phyloP scores from a whole-genome alignment of 2,113 vertebrate species.

The Elgaria multicarinata region DNA sequence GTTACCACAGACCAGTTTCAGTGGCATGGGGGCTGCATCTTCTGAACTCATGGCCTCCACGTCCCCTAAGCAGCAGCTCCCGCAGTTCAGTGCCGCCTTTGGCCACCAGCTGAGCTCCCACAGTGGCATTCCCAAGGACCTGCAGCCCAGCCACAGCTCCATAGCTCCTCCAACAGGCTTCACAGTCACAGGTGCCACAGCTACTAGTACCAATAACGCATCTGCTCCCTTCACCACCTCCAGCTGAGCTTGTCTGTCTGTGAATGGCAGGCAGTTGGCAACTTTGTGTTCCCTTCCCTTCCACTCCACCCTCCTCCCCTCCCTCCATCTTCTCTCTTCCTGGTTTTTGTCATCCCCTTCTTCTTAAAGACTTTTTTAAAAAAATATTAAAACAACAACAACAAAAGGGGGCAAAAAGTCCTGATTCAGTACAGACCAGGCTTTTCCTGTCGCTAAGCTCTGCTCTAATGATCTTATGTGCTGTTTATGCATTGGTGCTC shows the following conservation, averaged over 20 bases:
- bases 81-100: slow-evolving; percentile 98
- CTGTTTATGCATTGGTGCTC: slow-evolving; percentile 83
- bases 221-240: slow-evolving; percentile 88
- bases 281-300: slow-evolving; percentile 64
- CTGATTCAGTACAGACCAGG: slow-evolving; percentile 72
- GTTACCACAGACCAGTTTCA: slow-evolving; percentile 90
- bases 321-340: slow-evolving; percentile 64
- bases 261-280: slow-evolving; percentile 77
- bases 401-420: slow-evolving; percentile 60
- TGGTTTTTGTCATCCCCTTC: slow-evolving; percentile 68
- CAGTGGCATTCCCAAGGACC: slow-evolving; percentile 98
- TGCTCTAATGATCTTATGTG: slow-evolving; percentile 78
- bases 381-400: slow-evolving; percentile 8
- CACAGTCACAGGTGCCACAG: slow-evolving; percentile 90
- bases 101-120: slow-evolving; percentile 97
- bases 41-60: slow-evolving; percentile 89
- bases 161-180: slow-evolving; percentile 96
- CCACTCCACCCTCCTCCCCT: neutral
- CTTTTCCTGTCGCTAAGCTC: slow-evolving; percentile 73
- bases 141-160: slow-evolving; percentile 99
- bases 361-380: slow-evolving; percentile 52
- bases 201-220: slow-evolving; percentile 93
- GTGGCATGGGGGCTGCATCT: slow-evolving; percentile 83
- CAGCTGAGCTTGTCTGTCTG: slow-evolving; percentile 81
- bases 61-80: slow-evolving; percentile 96